phyloP scores from a whole-genome alignment of 2,113 vertebrate genomes.

The Salvelinus alpinus region DNA sequence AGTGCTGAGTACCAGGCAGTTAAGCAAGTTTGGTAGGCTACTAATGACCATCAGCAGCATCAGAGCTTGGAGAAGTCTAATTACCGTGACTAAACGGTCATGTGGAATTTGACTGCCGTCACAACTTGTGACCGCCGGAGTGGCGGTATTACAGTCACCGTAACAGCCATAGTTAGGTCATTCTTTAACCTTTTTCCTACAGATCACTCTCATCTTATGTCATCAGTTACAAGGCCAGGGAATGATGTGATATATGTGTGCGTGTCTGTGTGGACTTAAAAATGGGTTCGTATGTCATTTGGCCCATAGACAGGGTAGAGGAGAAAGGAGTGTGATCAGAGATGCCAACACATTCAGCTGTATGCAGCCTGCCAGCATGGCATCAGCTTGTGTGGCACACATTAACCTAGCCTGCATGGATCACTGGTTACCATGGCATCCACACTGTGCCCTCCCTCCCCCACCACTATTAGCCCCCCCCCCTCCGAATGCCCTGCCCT shows the following conservation, averaged over 20 bases:
- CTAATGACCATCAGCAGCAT: too few relatives aligned
- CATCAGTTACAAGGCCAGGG: not conserved
- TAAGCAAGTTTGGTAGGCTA: too few relatives aligned
- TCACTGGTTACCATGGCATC: conserved; percentile 62
- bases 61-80: too few relatives aligned
- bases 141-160: too few relatives aligned
- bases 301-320: conserved; percentile 10
- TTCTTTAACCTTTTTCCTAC: not conserved
- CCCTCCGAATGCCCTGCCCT: conserved; percentile 33
- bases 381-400: conserved; percentile 21
- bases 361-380: not conserved
- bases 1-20: too few relatives aligned
- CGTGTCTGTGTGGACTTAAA: not conserved
- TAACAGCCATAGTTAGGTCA: too few relatives aligned
- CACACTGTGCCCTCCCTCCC: conserved; percentile 27
- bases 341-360: conserved; percentile 17
- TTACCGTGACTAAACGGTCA: too few relatives aligned
- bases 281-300: not conserved
- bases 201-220: not conserved
- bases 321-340: conserved; percentile 18
- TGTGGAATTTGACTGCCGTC: too few relatives aligned
- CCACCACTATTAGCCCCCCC: conserved; percentile 46
- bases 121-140: too few relatives aligned
- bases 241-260: conserved; percentile 4
- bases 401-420: conserved; percentile 46